Evolutionary conservation across 2,113 vertebrate genomes (phyloP).

Genomic region (Phodopus roborovskii): DNA sequence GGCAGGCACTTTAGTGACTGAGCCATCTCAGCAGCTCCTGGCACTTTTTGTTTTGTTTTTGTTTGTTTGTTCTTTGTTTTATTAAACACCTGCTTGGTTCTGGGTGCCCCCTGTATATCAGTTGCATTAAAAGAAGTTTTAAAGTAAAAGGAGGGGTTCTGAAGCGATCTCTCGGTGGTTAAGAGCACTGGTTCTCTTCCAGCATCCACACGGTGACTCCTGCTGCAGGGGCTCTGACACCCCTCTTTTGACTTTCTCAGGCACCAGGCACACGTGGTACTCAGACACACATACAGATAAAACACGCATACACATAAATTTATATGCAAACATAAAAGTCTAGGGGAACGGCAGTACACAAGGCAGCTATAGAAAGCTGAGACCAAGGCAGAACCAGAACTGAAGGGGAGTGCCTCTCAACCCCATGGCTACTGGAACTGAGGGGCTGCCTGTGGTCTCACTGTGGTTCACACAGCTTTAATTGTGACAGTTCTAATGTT

Average conservation of each 20-base stretch:
- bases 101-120: background rate
- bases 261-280: background rate
- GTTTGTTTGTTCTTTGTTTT: background rate
- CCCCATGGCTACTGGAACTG: rapidly evolving
- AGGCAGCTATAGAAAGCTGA: background rate
- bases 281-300: background rate
- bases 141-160: background rate
- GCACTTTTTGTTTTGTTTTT: background rate
- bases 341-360: rapidly evolving
- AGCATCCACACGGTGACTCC: background rate
- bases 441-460: background rate
- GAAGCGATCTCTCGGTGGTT: background rate
- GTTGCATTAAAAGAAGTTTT: background rate
- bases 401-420: rapidly evolving
- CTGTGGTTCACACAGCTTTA: background rate
- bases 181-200: background rate
- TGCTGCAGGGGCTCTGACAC: background rate
- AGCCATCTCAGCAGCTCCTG: background rate
- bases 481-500: slow-evolving; percentile 16
- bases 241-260: background rate
- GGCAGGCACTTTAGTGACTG: background rate
- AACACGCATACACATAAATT: background rate
- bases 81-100: background rate
- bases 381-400: too few relatives aligned
- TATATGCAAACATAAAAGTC: background rate